Conservation (phyloP, 2,888 invertebrate genomes). For the Blastobasis lacticolella region DNA sequence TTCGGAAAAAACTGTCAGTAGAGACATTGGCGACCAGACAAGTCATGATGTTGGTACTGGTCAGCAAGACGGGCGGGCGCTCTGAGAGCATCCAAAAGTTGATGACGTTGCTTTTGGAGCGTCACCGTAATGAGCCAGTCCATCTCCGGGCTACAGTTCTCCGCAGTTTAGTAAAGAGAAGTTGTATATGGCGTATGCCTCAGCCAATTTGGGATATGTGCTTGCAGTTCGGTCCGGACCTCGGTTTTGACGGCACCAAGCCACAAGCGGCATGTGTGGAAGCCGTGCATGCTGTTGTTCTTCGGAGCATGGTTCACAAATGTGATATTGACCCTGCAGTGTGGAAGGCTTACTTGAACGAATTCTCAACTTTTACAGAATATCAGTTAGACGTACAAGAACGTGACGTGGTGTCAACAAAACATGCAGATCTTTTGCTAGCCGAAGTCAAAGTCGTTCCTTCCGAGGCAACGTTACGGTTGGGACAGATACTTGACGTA, state of each 20-base stretch:
- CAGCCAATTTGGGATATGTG: constrained; percentile 34
- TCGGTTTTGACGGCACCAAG: constrained; percentile 41
- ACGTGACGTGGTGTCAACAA: constrained; percentile 18
- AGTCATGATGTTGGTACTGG: constrained; percentile 46
- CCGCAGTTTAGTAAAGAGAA: constrained; percentile 47
- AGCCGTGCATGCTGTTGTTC: constrained; percentile 44
- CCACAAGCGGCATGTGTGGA: constrained; percentile 35
- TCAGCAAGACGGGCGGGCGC: constrained; percentile 48
- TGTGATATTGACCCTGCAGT: constrained; percentile 19
- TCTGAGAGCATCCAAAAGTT: constrained; percentile 30
- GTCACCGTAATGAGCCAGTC: constrained; percentile 39
- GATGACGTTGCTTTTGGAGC: constrained; percentile 27
- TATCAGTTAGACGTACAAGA: constrained; percentile 34
- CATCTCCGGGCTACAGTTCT: constrained; percentile 43
- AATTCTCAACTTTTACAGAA: constrained; percentile 33
- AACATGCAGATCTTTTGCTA: constrained; percentile 22
- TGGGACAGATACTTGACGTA: constrained; percentile 27
- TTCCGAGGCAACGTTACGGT: constrained; percentile 8
- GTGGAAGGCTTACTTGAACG: constrained; percentile 24
- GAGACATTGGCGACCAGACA: constrained; percentile 36
- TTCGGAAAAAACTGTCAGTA: constrained; percentile 33
- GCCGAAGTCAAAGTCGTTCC: constrained; percentile 13
- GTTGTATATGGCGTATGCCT: constrained; percentile 42
- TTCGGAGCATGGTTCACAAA: constrained; percentile 31
- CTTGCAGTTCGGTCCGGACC: constrained; percentile 33